Conservation (phyloP, 2,888 invertebrate genomes). For the Tanypteryx hageni region DNA sequence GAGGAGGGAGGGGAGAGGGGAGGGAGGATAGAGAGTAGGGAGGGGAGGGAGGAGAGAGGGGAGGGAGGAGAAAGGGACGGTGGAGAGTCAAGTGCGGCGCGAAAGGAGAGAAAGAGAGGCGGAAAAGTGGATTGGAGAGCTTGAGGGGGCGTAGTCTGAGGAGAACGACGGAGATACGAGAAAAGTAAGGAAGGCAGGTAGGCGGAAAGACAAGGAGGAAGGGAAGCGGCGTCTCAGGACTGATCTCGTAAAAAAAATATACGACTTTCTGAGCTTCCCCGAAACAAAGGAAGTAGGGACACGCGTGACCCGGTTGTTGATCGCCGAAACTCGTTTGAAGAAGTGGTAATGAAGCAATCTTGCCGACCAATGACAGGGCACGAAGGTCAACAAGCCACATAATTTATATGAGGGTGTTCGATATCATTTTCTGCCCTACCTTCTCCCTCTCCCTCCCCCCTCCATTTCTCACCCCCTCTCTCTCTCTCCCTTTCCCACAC, state of each 20-base stretch:
- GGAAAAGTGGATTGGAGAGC: not conserved
- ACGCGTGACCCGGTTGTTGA: conserved; percentile 54
- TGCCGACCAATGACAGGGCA: conserved; percentile 46
- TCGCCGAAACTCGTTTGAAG: conserved; percentile 45
- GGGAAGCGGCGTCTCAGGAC: not conserved
- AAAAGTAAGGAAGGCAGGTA: not conserved
- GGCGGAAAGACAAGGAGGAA: not conserved
- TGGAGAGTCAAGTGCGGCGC: not conserved
- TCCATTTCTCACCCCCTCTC: not conserved
- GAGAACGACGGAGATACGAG: not conserved
- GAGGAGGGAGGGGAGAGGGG: no score
- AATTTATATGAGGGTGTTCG: conserved; percentile 43
- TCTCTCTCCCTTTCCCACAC: not conserved
- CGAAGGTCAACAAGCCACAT: conserved; percentile 55
- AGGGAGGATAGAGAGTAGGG: no score
- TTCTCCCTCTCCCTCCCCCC: not conserved
- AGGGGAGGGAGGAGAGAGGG: not conserved
- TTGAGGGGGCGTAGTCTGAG: not conserved
- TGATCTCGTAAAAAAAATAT: conserved; percentile 43
- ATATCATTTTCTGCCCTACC: not conserved
- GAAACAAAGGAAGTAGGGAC: conserved; percentile 37
- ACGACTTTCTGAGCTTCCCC: not conserved
- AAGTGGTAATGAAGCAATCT: conserved; percentile 64
- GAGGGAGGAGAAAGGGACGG: no score
- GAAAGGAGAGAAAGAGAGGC: not conserved